Percentiles rank a stretch among this genome's conserved stretches.
These are phyloP conservation scores for Acrobasis consociella DNA, from an alignment of 2,888 invertebrate species.

Conservation along the genomic window DNA sequence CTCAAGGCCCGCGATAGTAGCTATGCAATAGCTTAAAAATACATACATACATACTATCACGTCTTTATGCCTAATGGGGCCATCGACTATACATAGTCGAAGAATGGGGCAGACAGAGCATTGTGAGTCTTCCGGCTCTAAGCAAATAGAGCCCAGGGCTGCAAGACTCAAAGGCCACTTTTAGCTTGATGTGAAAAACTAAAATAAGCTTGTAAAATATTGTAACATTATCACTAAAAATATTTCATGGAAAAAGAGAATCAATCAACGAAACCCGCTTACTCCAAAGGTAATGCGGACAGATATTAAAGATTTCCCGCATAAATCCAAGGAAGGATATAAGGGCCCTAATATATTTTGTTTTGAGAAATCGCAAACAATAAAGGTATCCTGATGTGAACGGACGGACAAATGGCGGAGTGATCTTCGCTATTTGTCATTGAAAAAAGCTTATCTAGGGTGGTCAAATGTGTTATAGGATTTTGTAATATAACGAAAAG, in stretches of 20 bases:
- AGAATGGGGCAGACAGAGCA: too few relatives aligned
- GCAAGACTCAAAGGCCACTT: too few relatives aligned
- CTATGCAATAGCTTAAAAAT: too few relatives aligned
- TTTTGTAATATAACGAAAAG: neutral
- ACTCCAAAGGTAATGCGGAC: constrained; percentile 30
- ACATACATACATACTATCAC: too few relatives aligned
- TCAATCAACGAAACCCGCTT: constrained; percentile 36
- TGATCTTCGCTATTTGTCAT: constrained; percentile 62
- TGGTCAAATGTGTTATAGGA: neutral
- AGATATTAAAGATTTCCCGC: constrained; percentile 28
- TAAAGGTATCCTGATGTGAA: constrained; percentile 57
- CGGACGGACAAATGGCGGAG: constrained; percentile 54
- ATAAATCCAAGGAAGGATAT: constrained; percentile 52
- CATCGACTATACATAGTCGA: too few relatives aligned
- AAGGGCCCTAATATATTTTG: constrained; percentile 60
- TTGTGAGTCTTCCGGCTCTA: too few relatives aligned
- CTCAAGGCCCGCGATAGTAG: too few relatives aligned
- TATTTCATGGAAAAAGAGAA: constrained; percentile 25
- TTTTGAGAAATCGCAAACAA: constrained; percentile 68
- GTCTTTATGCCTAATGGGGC: too few relatives aligned
- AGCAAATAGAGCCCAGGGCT: too few relatives aligned
- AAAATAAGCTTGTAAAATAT: neutral
- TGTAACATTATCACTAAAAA: constrained; percentile 8
- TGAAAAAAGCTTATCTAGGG: constrained; percentile 39
- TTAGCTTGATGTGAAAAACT: too few relatives aligned